A percentile compares a stretch with the other conserved stretches of the same genome.
These are phyloP conservation scores for Bombus turneri DNA, from an alignment of 1,140 invertebrate species.

Conservation along the genomic window DNA sequence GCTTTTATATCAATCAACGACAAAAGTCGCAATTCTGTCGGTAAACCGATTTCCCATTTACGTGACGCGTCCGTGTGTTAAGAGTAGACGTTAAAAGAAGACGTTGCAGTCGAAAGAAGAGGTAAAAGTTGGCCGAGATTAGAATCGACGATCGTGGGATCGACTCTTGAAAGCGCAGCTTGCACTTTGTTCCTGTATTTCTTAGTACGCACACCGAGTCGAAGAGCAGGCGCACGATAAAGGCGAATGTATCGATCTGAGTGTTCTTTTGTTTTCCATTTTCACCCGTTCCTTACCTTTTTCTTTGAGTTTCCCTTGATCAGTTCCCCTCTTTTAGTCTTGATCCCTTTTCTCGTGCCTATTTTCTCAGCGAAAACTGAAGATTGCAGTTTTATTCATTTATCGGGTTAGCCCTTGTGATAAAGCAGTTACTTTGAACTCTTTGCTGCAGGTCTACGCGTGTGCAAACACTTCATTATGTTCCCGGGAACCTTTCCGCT, in stretches of 20 bases:
- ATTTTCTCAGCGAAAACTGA: constrained; percentile 4
- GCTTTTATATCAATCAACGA: too few species aligned
- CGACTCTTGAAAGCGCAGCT: constrained; percentile 36
- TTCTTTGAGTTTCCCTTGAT: background rate
- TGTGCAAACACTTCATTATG: constrained; percentile 15
- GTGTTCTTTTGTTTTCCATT: constrained; percentile 39
- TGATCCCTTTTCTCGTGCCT: constrained; percentile 17
- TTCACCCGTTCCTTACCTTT: background rate
- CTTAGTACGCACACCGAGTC: constrained; percentile 16
- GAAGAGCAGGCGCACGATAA: constrained; percentile 57
- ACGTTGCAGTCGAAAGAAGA: background rate
- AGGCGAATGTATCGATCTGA: constrained; percentile 57
- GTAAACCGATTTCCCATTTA: too few species aligned
- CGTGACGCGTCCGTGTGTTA: too few species aligned
- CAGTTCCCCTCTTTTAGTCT: background rate
- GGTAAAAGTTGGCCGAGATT: constrained; percentile 54
- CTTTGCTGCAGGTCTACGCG: background rate
- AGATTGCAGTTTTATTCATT: constrained; percentile 66
- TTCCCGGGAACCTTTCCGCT: background rate
- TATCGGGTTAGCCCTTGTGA: constrained; percentile 20
- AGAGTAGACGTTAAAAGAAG: background rate
- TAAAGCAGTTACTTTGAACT: background rate
- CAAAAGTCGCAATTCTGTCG: too few species aligned
- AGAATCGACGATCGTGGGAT: constrained; percentile 41
- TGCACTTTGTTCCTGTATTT: constrained; percentile 9